Percentiles rank a stretch among this genome's conserved stretches.
Evolutionary conservation across 35 echinoderm and acorn worm species (phyloP).

Genomic region (Apostichopus parvimensis): DNA sequence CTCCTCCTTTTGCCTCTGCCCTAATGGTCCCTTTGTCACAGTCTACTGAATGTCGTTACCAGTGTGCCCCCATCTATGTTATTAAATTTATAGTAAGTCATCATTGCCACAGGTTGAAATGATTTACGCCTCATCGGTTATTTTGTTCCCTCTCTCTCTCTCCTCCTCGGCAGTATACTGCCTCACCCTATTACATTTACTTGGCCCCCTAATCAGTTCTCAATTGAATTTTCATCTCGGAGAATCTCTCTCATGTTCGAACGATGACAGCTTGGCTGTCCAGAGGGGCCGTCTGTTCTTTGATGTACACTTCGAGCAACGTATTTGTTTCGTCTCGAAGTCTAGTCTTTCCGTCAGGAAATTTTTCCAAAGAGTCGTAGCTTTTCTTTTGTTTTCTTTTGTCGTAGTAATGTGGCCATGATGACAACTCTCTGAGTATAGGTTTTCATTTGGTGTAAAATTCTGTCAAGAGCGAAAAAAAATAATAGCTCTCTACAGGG

Average conservation of each 20-base stretch:
- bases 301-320: background rate
- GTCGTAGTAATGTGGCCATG: background rate
- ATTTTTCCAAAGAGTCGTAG: background rate
- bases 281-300: background rate
- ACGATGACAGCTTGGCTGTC: background rate
- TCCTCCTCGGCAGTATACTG: background rate
- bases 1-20: background rate
- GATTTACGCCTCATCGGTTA: background rate
- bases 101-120: background rate
- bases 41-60: background rate
- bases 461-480: background rate
- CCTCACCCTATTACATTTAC: background rate
- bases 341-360: background rate
- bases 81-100: background rate
- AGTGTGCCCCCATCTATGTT: background rate
- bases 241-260: background rate
- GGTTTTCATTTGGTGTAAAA: background rate
- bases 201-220: background rate
- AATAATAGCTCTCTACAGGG: background rate
- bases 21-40: background rate
- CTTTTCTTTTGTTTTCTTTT: background rate
- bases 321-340: background rate
- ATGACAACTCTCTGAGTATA: background rate
- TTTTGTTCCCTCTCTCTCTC: too few species aligned
- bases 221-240: background rate